A percentile compares a stretch with the other conserved stretches of the same genome.
Evolutionary conservation across 2,888 invertebrate genomes (phyloP).

Genomic region (Caenorhabditis becei): DNA sequence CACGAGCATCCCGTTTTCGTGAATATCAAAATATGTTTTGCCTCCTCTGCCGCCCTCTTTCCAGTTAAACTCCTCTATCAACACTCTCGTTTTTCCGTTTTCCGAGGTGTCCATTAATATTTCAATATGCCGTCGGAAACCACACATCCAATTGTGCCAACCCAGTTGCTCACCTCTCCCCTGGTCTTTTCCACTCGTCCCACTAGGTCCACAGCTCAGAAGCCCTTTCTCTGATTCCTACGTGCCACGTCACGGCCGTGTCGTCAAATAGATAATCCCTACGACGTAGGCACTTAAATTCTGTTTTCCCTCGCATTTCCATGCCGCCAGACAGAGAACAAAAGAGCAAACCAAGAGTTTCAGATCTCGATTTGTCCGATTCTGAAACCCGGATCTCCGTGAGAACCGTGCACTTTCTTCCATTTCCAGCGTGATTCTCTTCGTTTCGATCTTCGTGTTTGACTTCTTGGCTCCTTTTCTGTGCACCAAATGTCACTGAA

Average conservation of each 20-base stretch:
- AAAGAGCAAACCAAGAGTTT: not conserved
- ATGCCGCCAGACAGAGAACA: not conserved
- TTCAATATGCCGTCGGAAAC: conserved; percentile 13
- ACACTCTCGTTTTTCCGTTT: not conserved
- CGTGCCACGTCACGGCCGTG: not conserved
- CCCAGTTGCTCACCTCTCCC: not conserved
- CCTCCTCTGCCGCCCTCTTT: not conserved
- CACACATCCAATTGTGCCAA: not conserved
- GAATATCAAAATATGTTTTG: conserved; percentile 1
- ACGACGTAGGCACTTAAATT: not conserved
- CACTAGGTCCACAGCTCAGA: not conserved
- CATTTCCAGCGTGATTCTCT: not conserved
- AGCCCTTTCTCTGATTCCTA: not conserved
- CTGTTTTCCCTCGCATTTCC: not conserved
- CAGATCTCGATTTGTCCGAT: not conserved
- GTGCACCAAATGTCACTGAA: not conserved
- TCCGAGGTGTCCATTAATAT: conserved; percentile 40
- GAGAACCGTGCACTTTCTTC: not conserved
- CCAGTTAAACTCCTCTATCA: conserved; percentile 1
- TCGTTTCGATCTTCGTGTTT: not conserved
- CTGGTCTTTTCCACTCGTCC: not conserved
- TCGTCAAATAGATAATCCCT: conserved; percentile 2
- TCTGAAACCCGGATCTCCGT: not conserved
- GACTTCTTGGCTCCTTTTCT: not conserved
- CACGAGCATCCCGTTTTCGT: not conserved